phyloP scores from a whole-genome alignment of 2,888 invertebrate genomes.

The Polydrusus tereticollis region DNA sequence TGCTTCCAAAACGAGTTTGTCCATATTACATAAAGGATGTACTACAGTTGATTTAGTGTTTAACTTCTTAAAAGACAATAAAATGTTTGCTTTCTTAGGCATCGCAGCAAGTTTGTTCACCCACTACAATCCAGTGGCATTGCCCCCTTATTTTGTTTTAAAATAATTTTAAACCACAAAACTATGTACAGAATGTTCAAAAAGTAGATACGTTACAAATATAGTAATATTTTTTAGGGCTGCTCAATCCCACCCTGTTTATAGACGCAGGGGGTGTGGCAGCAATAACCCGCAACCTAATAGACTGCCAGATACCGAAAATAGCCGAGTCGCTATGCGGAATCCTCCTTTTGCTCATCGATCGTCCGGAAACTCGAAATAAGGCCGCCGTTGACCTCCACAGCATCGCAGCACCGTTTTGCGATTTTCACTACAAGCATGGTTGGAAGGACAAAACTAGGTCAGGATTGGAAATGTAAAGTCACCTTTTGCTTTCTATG shows the following conservation, averaged over 20 bases:
- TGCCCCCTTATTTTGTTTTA: too few species aligned
- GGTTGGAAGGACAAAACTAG: constrained; percentile 80
- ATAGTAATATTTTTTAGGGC: constrained; percentile 70
- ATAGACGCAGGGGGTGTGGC: constrained; percentile 87
- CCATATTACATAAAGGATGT: too few species aligned
- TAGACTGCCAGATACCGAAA: constrained; percentile 88
- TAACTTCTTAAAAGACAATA: too few species aligned
- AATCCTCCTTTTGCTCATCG: constrained; percentile 86
- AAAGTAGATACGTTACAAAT: too few species aligned
- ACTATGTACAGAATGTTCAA: too few species aligned
- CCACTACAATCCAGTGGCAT: too few species aligned
- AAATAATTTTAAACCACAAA: too few species aligned
- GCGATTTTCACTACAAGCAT: constrained; percentile 87
- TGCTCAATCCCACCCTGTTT: constrained; percentile 85
- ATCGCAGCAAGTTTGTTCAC: too few species aligned
- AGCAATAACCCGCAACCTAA: constrained; percentile 84
- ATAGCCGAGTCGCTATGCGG: constrained; percentile 93
- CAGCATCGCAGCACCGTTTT: constrained; percentile 92
- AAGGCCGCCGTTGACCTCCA: constrained; percentile 85
- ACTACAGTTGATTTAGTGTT: too few species aligned
- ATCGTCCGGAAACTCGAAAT: constrained; percentile 84
- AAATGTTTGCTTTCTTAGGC: too few species aligned
- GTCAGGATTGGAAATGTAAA: constrained; percentile 63
- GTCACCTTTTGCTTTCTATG: constrained; percentile 7
- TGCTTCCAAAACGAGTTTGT: too few species aligned